Base-by-base conservation (phyloP, 2,888 invertebrate genomes). In the Aporophyla lueneburgensis region DNA sequence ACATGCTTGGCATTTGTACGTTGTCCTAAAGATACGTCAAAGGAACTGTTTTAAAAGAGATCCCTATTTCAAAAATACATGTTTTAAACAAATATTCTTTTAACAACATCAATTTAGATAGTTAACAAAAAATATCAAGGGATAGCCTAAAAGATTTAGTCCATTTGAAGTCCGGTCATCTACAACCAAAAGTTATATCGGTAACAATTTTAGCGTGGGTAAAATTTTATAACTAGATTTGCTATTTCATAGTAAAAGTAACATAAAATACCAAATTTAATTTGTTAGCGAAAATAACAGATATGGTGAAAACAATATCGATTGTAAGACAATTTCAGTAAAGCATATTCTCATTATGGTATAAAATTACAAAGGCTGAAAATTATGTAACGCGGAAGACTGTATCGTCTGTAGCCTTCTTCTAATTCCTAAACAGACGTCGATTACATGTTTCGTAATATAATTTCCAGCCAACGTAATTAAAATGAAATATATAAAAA, bases 201-300 rank as follows among this genome's bases (percentile, higher is more conserved):
- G 90, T 91, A 92, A 92, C 90, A 90, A 86, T 88, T 89, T 89
- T 84, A 74, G 88, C 84, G 87, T 89, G 88, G 88, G 80, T 78
- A 83, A 69, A 59, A 78, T 71, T 77, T 62, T 68, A 72, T n/a
- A 66, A 80, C 71, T 77, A 77, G 14, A 65, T 74, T 70, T 69
- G 51, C 56, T 78, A 72, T 67, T 43, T 70, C 14, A 63, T 53
- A 62, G 46, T 62, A 61, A 56, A 62, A 69, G 68, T 19, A 65
- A 72, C 14, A 43, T 82, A 65, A 49, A 61, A 61, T 24, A 72
- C 27, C 19, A 43, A 71, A 63, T 65, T 71, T 49, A 56, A 72
- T 65, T 24, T 49, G 46, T 58, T 40, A 59, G 24, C 14, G 49
- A 27, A 12, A 62, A 33, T 33, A 56, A 76, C 24, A 27, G 54